Base-by-base conservation (phyloP, 2,113 vertebrate species). In the Tetraodon nigroviridis region DNA sequence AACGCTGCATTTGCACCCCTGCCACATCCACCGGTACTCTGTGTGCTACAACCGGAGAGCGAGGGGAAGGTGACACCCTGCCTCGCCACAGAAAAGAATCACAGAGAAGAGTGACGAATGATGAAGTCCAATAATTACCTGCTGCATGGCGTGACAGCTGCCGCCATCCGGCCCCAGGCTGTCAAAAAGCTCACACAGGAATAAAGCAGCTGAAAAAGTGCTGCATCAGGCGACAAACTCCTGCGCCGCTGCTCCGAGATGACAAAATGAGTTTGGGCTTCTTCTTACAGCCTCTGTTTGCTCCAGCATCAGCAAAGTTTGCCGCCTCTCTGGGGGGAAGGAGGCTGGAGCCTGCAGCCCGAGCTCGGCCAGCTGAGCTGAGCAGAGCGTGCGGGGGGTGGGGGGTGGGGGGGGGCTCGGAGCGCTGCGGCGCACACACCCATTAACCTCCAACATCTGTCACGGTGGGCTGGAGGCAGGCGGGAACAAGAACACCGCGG, bases 241-340 rank as follows among this genome's bases (percentile, higher is more conserved):
- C 17, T 57, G 50, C 19, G 45, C 52, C 49, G 56, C 14, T 19
- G n/a, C 19, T 19, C 46, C 54, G 65, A 68, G 73, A 74, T 58
- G 59, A 66, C 51, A 57, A 76, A 70, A 14, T 65, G 66, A 69
- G 75, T 66, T 77, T 60, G 68, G 71, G 75, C 67, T 80, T 79
- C 55, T 69, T 64, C 50, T 63, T 60, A 49, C 58, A 67, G 78
- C 61, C 64, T 12, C 48, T 50, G 61, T 75, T 82, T 82, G 59
- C 53, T 70, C 52, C 18, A 55, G 70, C 72, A 72, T 86, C 80
- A 86, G 82, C 82, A 85, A 72, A 59, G 74, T 45, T 68, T 29
- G 63, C 54, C 70, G 73, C 47, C 74, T 81, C 82, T 73, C 74
- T 45, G 21, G 65, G 61, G 71, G 62, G 27, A 17, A 57, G 14